Conservation (phyloP, 2,113 vertebrate genomes). For the Lutjanus erythropterus region DNA sequence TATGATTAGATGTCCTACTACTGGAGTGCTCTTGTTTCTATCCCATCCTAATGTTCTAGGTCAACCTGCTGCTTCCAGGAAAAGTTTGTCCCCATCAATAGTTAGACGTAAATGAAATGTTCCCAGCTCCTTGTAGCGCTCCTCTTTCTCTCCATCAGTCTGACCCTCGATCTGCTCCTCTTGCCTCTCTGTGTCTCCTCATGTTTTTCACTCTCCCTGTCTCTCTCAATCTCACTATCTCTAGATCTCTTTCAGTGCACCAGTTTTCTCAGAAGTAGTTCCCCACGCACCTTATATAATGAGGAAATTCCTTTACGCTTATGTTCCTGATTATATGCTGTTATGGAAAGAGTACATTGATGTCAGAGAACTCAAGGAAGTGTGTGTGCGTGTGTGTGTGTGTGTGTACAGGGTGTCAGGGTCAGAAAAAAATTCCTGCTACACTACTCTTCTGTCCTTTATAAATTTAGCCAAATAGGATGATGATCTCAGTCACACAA, state of each 20-base stretch:
- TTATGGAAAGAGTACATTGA: slow-evolving; percentile 22
- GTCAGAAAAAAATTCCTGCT: not conserved
- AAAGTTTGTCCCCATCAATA: slow-evolving; percentile 13
- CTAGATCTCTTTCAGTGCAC: slow-evolving; percentile 44
- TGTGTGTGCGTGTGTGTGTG: not conserved
- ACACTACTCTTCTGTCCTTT: not conserved
- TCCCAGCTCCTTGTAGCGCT: not conserved
- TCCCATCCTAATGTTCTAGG: not conserved
- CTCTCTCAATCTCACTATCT: slow-evolving; percentile 55
- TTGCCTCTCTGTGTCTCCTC: not conserved
- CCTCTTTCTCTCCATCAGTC: not conserved
- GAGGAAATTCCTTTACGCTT: slow-evolving; percentile 77
- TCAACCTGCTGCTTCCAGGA: not conserved
- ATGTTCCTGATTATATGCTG: slow-evolving; percentile 69
- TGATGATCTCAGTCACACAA: not conserved
- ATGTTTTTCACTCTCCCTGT: slow-evolving; percentile 38
- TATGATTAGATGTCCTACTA: slow-evolving; percentile 17
- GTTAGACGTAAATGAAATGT: not conserved
- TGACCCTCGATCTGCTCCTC: slow-evolving; percentile 8
- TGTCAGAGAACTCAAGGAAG: slow-evolving; percentile 26
- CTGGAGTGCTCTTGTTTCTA: not conserved
- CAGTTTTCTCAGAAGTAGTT: slow-evolving; percentile 60
- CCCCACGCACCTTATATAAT: slow-evolving; percentile 72
- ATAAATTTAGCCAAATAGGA: not conserved
- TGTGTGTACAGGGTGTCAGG: not conserved